Evolutionary conservation across 2,888 invertebrate species (phyloP).

Genomic region (Dione vanillae): DNA sequence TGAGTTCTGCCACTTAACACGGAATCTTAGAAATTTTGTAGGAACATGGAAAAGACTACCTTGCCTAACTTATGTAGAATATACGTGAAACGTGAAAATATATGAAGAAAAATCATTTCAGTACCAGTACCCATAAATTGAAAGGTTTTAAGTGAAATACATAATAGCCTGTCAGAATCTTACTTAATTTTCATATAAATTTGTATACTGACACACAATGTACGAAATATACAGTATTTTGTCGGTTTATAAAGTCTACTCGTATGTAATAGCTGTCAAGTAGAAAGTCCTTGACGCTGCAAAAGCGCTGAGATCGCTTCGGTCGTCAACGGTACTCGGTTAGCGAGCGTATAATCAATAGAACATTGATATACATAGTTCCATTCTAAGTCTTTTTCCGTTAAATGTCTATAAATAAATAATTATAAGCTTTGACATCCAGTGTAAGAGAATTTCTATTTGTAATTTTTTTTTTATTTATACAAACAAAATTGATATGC

Average conservation of each 20-base stretch:
- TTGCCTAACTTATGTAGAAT: neutral
- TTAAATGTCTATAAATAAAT: neutral
- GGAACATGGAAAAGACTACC: neutral
- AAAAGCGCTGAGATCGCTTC: conserved; percentile 20
- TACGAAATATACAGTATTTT: conserved; percentile 8
- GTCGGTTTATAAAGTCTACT: conserved; percentile 18
- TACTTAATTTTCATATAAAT: neutral
- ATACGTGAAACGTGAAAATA: neutral
- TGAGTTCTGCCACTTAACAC: neutral
- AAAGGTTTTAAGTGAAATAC: no score
- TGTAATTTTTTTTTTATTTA: no score
- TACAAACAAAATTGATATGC: no score
- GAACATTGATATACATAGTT: conserved; percentile 14
- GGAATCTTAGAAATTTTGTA: neutral
- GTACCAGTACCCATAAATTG: no score
- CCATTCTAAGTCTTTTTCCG: neutral
- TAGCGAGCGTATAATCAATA: conserved; percentile 30
- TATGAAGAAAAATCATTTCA: no score
- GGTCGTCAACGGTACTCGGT: conserved; percentile 29
- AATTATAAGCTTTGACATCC: no score
- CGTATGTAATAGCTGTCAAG: conserved; percentile 29
- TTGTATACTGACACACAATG: neutral
- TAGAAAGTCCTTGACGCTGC: conserved; percentile 35
- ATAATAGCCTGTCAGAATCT: neutral
- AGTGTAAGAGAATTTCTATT: no score